Conservation (phyloP, 2,797 vertebrate species). For the Cheirogaleus major region DNA sequence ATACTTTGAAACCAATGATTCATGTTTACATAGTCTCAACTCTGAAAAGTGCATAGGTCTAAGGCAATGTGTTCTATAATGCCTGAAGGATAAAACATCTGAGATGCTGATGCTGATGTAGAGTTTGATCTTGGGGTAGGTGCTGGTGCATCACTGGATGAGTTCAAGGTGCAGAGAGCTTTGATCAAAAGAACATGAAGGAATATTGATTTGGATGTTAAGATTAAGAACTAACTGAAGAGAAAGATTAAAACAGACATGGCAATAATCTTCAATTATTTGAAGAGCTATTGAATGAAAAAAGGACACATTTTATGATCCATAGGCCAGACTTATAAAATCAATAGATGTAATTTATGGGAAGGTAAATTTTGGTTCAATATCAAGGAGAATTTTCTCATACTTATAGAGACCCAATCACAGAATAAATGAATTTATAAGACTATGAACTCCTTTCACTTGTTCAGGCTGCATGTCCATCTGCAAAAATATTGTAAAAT, state of each 20-base stretch:
- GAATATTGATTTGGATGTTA: background rate
- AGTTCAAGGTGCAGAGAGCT: background rate
- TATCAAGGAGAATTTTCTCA: background rate
- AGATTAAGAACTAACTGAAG: background rate
- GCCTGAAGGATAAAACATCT: background rate
- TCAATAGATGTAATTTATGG: background rate
- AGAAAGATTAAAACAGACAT: conserved; percentile 12
- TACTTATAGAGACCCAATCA: background rate
- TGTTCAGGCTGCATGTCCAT: background rate
- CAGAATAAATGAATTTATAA: background rate
- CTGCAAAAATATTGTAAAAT: background rate
- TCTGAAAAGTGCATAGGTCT: background rate
- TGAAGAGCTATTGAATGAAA: background rate
- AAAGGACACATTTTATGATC: background rate
- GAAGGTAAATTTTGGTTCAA: background rate
- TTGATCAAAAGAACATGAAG: background rate
- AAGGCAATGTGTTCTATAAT: background rate
- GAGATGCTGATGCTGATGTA: background rate
- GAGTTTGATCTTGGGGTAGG: background rate
- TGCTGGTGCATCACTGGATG: background rate
- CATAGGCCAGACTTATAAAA: background rate
- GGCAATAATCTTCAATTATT: background rate
- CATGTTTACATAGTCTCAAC: background rate
- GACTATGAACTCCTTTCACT: background rate
- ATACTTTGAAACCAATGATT: background rate